Base-by-base conservation (phyloP, 2,113 vertebrate genomes). In the Tachycineta bicolor region DNA sequence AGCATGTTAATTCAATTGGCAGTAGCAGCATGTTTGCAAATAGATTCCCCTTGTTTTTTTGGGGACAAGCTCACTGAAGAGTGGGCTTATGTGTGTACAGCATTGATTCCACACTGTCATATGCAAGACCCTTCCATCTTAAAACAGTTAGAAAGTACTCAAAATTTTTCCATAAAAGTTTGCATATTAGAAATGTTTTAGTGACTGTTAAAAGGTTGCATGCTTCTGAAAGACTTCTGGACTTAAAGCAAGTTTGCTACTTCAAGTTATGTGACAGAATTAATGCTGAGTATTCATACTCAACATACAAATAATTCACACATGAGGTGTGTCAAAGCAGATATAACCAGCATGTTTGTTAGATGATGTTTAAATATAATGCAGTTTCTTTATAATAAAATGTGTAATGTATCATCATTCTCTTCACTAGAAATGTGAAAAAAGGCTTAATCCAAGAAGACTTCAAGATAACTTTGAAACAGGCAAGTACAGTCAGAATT, bases 381-480 rank as follows among this genome's bases (percentile, higher is more conserved):
- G 28, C 5, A 0, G 2, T 76, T 69, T 85, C 71, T 89, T 91
- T 83, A 58, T 93, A 15, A 23, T 70, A 52, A 87, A 33, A 52
- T 52, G 37, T 89, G 19, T 97, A 95, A 97, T 56, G 24, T 41
- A 6, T 73, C 47, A 37, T 94, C 69, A 16, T 94, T 91, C 58
- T 97, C 41, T 95, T 96, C 46, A 62, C 83, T 93, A 99, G 99
- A 99, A 98, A 98, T 99, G 99, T 87, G 99, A 99, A 95, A 99
- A 98, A 97, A 98, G 74, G 91, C 97, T 99, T 94, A 98, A 98
- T 87, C 98, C 98, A 85, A 98, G 98, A 97, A 98, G 98, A 97
- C 98, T 99, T 83, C 98, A 99, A 93, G 99, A 99, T 97, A 98
- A 98, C 94, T 99, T 99, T 97, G 99, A 99, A 79, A 97, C 97